phyloP scores from a whole-genome alignment of 2,888 invertebrate genomes.

The Hoplodrina blanda region DNA sequence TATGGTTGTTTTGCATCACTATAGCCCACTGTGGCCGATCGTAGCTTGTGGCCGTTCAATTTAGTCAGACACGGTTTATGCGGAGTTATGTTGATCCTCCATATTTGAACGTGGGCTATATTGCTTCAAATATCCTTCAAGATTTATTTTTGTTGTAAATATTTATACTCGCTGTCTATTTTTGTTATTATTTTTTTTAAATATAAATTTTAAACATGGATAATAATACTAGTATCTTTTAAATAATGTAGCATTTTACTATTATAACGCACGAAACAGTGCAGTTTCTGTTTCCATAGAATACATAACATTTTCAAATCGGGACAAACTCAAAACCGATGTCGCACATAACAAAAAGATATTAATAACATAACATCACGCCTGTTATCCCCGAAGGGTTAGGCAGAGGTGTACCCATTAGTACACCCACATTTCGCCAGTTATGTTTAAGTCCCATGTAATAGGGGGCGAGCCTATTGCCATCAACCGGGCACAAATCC shows the following conservation, averaged over 20 bases:
- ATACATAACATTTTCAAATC: conserved; percentile 13
- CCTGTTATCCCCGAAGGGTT: no score
- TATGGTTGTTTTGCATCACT: conserved; percentile 43
- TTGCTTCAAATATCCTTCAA: conserved; percentile 50
- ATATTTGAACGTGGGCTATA: conserved; percentile 58
- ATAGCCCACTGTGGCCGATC: conserved; percentile 28
- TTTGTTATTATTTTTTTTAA: not conserved
- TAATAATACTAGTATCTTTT: no score
- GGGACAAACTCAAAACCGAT: not conserved
- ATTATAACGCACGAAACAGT: not conserved
- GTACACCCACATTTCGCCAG: no score
- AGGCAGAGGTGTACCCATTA: no score
- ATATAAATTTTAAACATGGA: no score
- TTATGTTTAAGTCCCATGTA: no score
- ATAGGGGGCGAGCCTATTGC: no score
- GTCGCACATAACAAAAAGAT: not conserved
- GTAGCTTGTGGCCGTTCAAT: conserved; percentile 58
- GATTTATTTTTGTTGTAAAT: conserved; percentile 44
- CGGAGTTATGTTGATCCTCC: conserved; percentile 59
- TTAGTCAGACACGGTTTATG: conserved; percentile 54
- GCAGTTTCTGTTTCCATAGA: conserved; percentile 1
- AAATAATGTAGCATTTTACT: not conserved
- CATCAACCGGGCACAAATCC: no score
- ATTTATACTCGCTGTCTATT: conserved; percentile 15
- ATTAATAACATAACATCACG: no score